These are phyloP conservation scores for Salvelinus fontinalis DNA, from an alignment of 2,113 vertebrate genomes.

Conservation along the genomic window DNA sequence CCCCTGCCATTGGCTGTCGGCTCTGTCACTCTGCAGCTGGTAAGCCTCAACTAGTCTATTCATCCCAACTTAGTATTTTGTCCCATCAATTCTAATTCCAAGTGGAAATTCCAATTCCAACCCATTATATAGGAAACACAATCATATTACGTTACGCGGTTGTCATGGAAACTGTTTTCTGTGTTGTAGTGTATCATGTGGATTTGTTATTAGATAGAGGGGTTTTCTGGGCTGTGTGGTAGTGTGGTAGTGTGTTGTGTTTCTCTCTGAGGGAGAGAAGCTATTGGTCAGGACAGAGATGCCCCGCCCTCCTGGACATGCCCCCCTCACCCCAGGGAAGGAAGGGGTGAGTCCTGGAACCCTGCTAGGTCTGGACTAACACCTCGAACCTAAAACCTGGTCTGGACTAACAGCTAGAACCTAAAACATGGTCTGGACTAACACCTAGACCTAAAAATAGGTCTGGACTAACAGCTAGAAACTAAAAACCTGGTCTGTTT, in stretches of 20 bases:
- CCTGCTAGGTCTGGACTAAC: slow-evolving; percentile 32
- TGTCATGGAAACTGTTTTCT: too few relatives aligned
- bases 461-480: not conserved
- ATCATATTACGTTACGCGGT: too few relatives aligned
- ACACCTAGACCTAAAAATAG: not conserved
- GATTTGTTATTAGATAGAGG: too few relatives aligned
- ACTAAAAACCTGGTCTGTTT: not conserved
- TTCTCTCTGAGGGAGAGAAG: slow-evolving; percentile 70
- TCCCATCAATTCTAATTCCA: too few relatives aligned
- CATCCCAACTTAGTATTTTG: too few relatives aligned
- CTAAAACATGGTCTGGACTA: slow-evolving; percentile 29
- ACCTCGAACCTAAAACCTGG: not conserved
- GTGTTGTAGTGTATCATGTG: too few relatives aligned
- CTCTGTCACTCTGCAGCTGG: slow-evolving; percentile 75
- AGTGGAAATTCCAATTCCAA: too few relatives aligned
- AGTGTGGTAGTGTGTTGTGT: slow-evolving; percentile 49
- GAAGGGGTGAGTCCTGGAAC: slow-evolving; percentile 69
- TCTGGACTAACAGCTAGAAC: not conserved
- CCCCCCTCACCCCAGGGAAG: slow-evolving; percentile 18
- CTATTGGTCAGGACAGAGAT: slow-evolving; percentile 62
- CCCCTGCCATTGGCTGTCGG: slow-evolving; percentile 63
- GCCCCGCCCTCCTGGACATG: slow-evolving; percentile 47
- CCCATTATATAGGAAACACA: too few relatives aligned
- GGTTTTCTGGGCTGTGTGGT: slow-evolving; percentile 28
- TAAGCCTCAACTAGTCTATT: slow-evolving; percentile 58